Conservation (phyloP, 2,113 vertebrate species). For the Pygoscelis adeliae region DNA sequence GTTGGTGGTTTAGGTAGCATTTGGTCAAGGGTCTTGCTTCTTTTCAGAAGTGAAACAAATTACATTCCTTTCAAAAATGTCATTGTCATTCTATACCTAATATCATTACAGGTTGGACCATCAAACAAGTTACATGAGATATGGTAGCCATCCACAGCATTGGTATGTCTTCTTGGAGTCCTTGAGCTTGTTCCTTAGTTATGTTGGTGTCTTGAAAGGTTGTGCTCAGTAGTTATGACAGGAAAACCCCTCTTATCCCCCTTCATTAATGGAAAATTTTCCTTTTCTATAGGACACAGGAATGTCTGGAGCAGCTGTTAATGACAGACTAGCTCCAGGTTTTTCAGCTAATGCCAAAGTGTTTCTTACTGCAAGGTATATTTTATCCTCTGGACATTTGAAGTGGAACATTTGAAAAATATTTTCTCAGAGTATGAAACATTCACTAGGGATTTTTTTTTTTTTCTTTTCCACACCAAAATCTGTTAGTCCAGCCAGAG, state of each 20-base stretch:
- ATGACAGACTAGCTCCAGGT: background rate
- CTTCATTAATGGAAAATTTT: background rate
- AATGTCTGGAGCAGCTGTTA: background rate
- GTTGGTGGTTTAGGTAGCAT: background rate
- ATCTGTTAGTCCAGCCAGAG: background rate
- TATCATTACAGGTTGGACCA: background rate
- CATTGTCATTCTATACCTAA: background rate
- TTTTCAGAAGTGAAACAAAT: background rate
- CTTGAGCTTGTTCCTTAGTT: background rate
- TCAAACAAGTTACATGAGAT: background rate
- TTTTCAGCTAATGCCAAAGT: background rate
- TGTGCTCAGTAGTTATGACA: background rate
- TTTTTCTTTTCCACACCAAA: background rate
- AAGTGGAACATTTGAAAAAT: background rate
- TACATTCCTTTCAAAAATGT: background rate
- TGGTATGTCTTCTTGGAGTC: background rate
- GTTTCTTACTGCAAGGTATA: background rate
- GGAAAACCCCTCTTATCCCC: background rate
- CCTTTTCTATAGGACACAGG: background rate
- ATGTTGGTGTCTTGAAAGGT: background rate
- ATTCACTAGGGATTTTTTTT: background rate
- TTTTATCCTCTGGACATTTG: background rate
- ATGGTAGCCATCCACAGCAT: background rate
- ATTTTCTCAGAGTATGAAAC: background rate
- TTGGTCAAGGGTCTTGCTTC: background rate